Evolutionary conservation across 2,797 vertebrate genomes (phyloP), one percentile per base, ranked within the genome.

Genomic region (Esox masquinongy): DNA sequence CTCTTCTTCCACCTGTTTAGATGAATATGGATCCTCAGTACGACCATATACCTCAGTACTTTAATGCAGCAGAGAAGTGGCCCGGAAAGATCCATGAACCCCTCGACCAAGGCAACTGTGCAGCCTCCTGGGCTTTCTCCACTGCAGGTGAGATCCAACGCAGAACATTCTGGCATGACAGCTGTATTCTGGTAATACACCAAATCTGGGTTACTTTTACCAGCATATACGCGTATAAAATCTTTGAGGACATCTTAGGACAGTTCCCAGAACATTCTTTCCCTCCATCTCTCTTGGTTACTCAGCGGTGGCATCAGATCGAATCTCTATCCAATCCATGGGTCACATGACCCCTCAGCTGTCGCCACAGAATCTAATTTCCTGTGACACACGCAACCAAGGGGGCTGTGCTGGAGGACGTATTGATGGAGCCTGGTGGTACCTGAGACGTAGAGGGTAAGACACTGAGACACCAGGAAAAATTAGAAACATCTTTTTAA

Each of bases 301-400:
- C 34, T 22, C 80, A 99, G 97, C 96, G 2, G 97, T 99, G 76
- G 98, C 98, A 14, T 99, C 98, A 0, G 98, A 99, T 89, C 92
- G 97, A 22, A 97, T 99, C 88, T 95, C 98, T 61, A 99, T 99
- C 91, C 98, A 99, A 83, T 99, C 97, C 14, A 96, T 99, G 97
- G 98, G 98, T 51, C 97, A 98, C 92, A 97, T 99, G 98, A 96
- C 94, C 0, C 96, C 97, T 1, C 92, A 95, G 78, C 92, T 99
- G 61, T 99, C 98, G 0, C 97, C 98, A 1, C 98, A 99, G 89
- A 98, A 99, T 87, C 93, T 99, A 16, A 94, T 99, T 82, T 97
- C 96, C 77, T 99, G 98, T 15, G 95, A 99, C 90, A 98, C 94
- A 0, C 95, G 95, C 15, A 96, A 97, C 89, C 97, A 98, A 89